Evolutionary conservation across 2,113 vertebrate species (phyloP).

Genomic region (Condylura cristata): DNA sequence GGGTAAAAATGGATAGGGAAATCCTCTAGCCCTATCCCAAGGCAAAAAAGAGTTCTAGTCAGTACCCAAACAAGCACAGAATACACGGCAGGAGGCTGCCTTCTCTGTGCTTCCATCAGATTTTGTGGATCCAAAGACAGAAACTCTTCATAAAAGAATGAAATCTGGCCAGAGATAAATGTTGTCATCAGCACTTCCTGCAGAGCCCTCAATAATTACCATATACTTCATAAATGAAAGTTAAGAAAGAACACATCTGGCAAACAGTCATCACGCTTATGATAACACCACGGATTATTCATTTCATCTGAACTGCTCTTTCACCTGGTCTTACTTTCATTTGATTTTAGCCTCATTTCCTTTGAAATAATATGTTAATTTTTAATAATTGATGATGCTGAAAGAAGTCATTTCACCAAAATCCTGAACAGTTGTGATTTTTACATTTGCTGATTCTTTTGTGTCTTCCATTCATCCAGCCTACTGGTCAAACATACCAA

Average conservation of each 20-base stretch:
- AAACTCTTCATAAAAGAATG: not conserved
- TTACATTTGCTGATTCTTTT: slow-evolving; percentile 21
- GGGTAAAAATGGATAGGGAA: not conserved
- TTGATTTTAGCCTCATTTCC: slow-evolving; percentile 41
- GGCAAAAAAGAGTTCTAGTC: not conserved
- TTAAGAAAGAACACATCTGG: not conserved
- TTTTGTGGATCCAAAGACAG: not conserved
- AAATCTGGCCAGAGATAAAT: not conserved
- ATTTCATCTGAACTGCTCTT: not conserved
- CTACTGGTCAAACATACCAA: slow-evolving; percentile 45
- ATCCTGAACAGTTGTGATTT: slow-evolving; percentile 7
- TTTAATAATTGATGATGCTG: slow-evolving; percentile 33
- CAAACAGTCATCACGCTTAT: not conserved
- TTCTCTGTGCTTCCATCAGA: not conserved
- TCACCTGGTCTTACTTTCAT: not conserved
- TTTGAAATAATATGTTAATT: slow-evolving; percentile 35
- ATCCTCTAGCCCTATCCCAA: not conserved
- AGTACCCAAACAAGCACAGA: not conserved
- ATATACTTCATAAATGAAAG: not conserved
- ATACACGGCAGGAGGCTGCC: not conserved
- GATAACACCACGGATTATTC: not conserved
- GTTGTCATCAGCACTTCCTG: not conserved
- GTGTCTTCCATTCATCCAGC: slow-evolving; percentile 15
- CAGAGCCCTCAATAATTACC: not conserved
- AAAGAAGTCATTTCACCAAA: slow-evolving; percentile 41